These are phyloP conservation scores for Oscheius sp. DNA, from an alignment of 2,888 invertebrate species.

Conservation along the genomic window DNA sequence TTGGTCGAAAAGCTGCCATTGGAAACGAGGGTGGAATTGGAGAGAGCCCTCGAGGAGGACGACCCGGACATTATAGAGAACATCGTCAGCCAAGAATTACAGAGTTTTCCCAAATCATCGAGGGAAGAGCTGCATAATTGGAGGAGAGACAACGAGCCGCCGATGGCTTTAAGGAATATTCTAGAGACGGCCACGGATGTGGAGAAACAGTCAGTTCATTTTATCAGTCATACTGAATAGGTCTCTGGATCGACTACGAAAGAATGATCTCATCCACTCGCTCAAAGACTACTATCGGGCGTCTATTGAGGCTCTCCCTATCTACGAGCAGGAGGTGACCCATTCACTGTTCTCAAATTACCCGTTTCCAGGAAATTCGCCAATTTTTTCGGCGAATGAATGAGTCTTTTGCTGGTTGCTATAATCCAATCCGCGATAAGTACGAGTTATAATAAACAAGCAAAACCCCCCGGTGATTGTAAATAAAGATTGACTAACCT, in stretches of 20 bases:
- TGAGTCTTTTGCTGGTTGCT: slow-evolving; percentile 50
- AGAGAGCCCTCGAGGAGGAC: slow-evolving; percentile 44
- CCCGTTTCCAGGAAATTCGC: slow-evolving; percentile 45
- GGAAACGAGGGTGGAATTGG: slow-evolving; percentile 46
- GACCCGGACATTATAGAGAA: slow-evolving; percentile 23
- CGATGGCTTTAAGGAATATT: slow-evolving; percentile 36
- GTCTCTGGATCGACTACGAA: slow-evolving; percentile 47
- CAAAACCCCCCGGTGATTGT: slow-evolving; percentile 16
- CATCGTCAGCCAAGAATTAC: slow-evolving; percentile 21
- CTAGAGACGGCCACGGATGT: slow-evolving; percentile 12
- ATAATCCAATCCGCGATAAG: slow-evolving; percentile 45
- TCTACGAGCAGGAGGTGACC: slow-evolving; percentile 32
- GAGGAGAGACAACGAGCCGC: slow-evolving; percentile 38
- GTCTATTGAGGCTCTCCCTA: slow-evolving; percentile 40
- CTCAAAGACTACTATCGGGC: slow-evolving; percentile 50
- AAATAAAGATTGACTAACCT: slow-evolving; percentile 15
- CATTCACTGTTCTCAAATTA: neutral
- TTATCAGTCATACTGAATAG: slow-evolving; percentile 26
- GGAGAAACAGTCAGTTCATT: slow-evolving; percentile 17
- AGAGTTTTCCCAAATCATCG: slow-evolving; percentile 13
- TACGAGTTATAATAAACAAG: slow-evolving; percentile 27
- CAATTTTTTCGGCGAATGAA: slow-evolving; percentile 47
- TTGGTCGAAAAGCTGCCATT: slow-evolving; percentile 45
- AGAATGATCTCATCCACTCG: slow-evolving; percentile 44
- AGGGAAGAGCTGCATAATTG: slow-evolving; percentile 37